Conservation (phyloP, 1,140 invertebrate genomes). For the Bombus sibiricus region DNA sequence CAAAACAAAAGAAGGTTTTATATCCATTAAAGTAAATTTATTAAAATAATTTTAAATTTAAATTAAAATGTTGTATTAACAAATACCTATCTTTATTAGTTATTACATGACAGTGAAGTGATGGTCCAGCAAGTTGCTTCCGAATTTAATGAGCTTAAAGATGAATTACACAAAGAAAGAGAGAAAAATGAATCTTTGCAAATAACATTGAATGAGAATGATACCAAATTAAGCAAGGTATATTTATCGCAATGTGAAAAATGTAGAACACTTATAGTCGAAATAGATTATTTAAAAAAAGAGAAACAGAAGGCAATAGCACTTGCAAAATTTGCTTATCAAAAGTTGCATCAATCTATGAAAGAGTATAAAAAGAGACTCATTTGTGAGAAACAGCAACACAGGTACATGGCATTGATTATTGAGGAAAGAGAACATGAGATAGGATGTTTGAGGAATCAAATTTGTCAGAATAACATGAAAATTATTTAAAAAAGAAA, state of each 20-base stretch:
- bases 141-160: conserved; percentile 67
- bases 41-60: background rate
- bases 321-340: conserved; percentile 63
- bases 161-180: conserved; percentile 62
- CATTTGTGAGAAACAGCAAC: conserved; percentile 45
- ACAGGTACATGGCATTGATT: conserved; percentile 42
- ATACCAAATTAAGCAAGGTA: conserved; percentile 38
- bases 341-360: conserved; percentile 56
- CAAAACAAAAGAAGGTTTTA: conserved; percentile 68
- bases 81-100: conserved; percentile 52
- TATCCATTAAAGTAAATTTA: background rate
- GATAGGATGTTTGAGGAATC: conserved; percentile 58
- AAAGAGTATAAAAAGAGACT: conserved; percentile 56
- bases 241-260: conserved; percentile 51
- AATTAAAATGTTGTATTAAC: conserved; percentile 1
- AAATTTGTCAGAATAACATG: conserved; percentile 36
- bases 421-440: conserved; percentile 56
- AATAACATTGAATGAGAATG: conserved; percentile 42
- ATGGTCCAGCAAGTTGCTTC: conserved; percentile 64
- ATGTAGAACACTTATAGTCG: conserved; percentile 46
- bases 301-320: conserved; percentile 64
- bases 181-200: conserved; percentile 59
- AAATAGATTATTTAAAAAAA: conserved; percentile 53
- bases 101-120: conserved; percentile 67
- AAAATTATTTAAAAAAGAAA: background rate